Percentiles rank a stretch among this genome's conserved stretches.
These are phyloP conservation scores for Diadumene lineata DNA, from an alignment of 92 coral and sea anemone species.

Conservation along the genomic window DNA sequence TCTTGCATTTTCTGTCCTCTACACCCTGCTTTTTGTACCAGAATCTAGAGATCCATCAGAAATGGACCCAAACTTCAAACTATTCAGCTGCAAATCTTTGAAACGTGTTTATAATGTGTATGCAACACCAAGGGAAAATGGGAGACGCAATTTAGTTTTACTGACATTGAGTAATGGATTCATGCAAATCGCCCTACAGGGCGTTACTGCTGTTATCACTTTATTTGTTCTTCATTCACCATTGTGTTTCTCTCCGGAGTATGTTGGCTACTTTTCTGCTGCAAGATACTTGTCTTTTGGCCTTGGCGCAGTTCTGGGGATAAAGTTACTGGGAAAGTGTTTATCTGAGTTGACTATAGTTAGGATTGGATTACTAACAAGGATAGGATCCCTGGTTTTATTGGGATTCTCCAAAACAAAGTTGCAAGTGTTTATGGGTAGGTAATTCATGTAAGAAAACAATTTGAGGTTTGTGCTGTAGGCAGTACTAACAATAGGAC, in stretches of 20 bases:
- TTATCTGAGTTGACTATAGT: conserved; percentile 50
- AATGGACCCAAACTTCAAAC: conserved; percentile 2
- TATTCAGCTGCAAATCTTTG: conserved; percentile 45
- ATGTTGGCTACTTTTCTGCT: conserved; percentile 67
- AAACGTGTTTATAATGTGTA: conserved; percentile 54
- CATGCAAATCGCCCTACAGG: conserved; percentile 23
- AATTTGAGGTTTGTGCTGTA: no score
- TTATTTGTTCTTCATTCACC: conserved; percentile 70
- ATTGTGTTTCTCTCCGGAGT: conserved; percentile 68
- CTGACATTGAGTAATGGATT: conserved; percentile 47
- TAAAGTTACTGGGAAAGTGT: conserved; percentile 58
- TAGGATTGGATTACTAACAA: conserved; percentile 54
- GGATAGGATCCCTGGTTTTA: conserved; percentile 29
- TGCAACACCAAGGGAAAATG: conserved; percentile 44
- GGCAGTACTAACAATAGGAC: no score
- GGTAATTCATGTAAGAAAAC: no score
- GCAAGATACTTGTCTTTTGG: conserved; percentile 48
- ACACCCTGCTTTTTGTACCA: conserved; percentile 51
- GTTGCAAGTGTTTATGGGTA: conserved; percentile 55
- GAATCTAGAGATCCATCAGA: conserved; percentile 56
- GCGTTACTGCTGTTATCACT: conserved; percentile 40
- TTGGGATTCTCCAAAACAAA: conserved; percentile 49
- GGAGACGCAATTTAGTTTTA: conserved; percentile 50
- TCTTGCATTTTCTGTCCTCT: conserved; percentile 44
- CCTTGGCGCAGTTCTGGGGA: conserved; percentile 67